These are phyloP conservation scores for Rhadina sibilatrix DNA, from an alignment of 2,113 vertebrate species.

Conservation along the genomic window DNA sequence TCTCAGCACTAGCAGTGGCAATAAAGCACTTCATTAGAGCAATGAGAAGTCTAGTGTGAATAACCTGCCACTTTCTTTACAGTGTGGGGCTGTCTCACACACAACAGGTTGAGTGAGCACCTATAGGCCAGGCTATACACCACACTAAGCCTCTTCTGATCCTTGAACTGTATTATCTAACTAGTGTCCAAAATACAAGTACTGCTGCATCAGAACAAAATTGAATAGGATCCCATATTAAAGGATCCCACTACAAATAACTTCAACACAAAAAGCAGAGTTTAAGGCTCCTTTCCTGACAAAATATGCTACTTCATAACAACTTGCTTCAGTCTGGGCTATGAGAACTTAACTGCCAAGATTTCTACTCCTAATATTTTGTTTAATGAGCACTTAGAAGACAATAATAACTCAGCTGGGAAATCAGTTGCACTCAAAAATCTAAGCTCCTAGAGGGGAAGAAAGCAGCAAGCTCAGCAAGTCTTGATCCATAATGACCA, in stretches of 20 bases:
- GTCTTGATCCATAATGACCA: not conserved
- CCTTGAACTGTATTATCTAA: not conserved
- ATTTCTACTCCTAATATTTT: not conserved
- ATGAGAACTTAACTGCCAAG: not conserved
- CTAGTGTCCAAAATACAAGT: not conserved
- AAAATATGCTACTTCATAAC: not conserved
- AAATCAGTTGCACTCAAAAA: not conserved
- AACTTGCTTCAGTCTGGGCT: not conserved
- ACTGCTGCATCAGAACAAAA: not conserved
- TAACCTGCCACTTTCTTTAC: not conserved
- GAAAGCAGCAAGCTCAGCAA: not conserved
- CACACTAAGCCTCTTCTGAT: not conserved
- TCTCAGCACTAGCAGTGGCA: not conserved
- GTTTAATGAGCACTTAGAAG: slow-evolving; percentile 3
- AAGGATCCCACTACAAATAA: not conserved
- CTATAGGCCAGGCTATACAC: not conserved
- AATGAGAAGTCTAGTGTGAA: not conserved
- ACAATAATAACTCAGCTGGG: not conserved
- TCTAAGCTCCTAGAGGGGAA: not conserved
- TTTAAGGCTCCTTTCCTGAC: not conserved
- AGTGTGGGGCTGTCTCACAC: not conserved
- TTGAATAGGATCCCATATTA: not conserved
- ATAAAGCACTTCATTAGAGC: not conserved
- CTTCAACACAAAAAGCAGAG: not conserved
- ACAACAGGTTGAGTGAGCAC: not conserved